These are phyloP conservation scores for Disparrhopalites patrizii DNA, from an alignment of 2,888 invertebrate species.

Conservation along the genomic window DNA sequence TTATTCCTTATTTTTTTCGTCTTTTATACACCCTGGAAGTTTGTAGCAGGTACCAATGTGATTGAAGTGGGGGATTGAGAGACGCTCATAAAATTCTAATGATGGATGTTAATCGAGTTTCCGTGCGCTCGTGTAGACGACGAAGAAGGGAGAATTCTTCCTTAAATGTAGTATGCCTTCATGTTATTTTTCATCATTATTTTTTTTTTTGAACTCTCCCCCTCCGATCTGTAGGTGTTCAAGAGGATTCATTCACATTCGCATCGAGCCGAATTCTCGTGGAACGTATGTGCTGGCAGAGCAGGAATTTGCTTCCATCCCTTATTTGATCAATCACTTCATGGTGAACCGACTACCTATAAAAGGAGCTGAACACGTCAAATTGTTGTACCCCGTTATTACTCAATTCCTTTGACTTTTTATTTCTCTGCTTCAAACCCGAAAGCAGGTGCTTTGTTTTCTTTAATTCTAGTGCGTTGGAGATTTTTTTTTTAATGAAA, in stretches of 20 bases:
- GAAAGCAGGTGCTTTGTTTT: no score
- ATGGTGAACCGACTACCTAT: slow-evolving; percentile 89
- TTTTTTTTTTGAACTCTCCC: neutral
- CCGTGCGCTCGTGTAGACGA: no score
- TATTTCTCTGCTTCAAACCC: neutral
- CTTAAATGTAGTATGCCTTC: no score
- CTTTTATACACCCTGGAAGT: no score
- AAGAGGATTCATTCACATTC: slow-evolving; percentile 93
- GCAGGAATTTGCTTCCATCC: slow-evolving; percentile 86
- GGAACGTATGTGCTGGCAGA: slow-evolving; percentile 86
- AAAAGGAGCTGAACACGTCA: slow-evolving; percentile 93
- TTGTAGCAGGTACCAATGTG: no score
- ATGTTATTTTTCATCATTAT: no score
- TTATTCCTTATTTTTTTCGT: no score
- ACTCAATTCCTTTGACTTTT: slow-evolving; percentile 67
- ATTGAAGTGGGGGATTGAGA: no score
- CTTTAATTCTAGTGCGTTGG: no score
- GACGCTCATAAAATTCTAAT: no score
- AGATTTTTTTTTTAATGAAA: neutral
- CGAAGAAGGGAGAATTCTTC: no score
- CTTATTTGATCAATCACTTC: slow-evolving; percentile 90
- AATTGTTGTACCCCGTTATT: slow-evolving; percentile 84
- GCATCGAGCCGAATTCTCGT: slow-evolving; percentile 66
- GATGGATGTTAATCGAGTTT: no score
- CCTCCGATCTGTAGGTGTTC: slow-evolving; percentile 67